These are phyloP conservation scores for Tamias sibiricus DNA, from an alignment of 2,113 vertebrate genomes.

Conservation along the genomic window DNA sequence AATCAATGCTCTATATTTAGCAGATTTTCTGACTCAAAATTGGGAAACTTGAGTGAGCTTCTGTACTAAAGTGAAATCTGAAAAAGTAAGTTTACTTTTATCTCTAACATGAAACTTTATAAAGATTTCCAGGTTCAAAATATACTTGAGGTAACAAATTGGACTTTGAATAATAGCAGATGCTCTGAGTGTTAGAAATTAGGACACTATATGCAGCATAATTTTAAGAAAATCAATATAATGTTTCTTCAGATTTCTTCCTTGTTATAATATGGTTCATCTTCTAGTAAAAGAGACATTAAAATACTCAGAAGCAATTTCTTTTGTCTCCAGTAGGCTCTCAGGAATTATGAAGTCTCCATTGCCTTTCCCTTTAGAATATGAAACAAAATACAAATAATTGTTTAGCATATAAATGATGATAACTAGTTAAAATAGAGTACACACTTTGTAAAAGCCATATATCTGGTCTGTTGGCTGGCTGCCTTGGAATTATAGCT, in stretches of 20 bases:
- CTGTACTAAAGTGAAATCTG: not conserved
- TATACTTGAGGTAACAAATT: conserved; percentile 51
- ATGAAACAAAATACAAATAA: conserved; percentile 26
- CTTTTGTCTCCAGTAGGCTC: not conserved
- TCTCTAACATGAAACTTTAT: conserved; percentile 41
- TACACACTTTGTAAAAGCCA: not conserved
- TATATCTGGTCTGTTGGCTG: not conserved
- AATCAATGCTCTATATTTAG: not conserved
- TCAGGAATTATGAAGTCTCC: not conserved
- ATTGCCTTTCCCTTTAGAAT: conserved; percentile 33
- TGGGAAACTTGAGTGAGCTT: not conserved
- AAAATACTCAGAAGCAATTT: conserved; percentile 19
- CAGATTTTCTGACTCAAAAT: conserved; percentile 18
- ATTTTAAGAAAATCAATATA: conserved; percentile 63
- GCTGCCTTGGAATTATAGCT: not conserved
- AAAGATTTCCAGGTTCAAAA: conserved; percentile 47
- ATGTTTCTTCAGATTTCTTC: conserved; percentile 50
- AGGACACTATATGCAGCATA: conserved; percentile 8
- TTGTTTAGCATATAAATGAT: conserved; percentile 23
- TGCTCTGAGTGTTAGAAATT: conserved; percentile 8
- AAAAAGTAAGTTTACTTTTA: conserved; percentile 43
- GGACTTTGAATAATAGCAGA: conserved; percentile 64
- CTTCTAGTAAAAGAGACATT: conserved; percentile 33
- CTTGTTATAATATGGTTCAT: conserved; percentile 34
- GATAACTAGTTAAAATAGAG: conserved; percentile 34